Evolutionary conservation across 2,113 vertebrate species (phyloP).

Genomic region (Aegotheles bennettii): DNA sequence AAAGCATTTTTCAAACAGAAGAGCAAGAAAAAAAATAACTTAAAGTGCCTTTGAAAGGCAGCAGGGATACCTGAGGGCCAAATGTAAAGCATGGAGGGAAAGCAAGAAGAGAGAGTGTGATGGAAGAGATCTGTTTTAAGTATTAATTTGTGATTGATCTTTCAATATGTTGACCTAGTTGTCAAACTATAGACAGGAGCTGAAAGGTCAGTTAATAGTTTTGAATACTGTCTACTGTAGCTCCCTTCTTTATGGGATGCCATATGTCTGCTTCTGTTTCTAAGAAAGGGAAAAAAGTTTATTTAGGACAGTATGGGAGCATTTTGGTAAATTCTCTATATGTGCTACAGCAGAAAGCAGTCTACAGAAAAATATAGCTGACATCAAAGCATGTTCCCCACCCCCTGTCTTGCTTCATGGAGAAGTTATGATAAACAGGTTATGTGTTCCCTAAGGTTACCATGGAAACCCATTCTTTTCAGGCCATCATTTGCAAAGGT

Average conservation of each 20-base stretch:
- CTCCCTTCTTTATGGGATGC: not conserved
- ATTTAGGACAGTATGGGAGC: not conserved
- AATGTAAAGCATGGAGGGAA: not conserved
- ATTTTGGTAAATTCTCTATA: constrained; percentile 52
- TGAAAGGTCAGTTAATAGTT: not conserved
- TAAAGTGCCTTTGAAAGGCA: constrained; percentile 12
- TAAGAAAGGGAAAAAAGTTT: constrained; percentile 27
- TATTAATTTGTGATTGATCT: constrained; percentile 23
- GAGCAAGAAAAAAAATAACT: not conserved
- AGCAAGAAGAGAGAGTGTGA: not conserved
- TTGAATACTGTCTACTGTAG: not conserved
- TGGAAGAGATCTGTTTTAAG: not conserved
- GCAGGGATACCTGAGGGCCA: not conserved
- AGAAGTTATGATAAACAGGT: constrained; percentile 79
- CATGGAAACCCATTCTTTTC: constrained; percentile 81
- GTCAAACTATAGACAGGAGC: not conserved
- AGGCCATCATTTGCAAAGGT: constrained; percentile 79
- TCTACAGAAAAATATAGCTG: constrained; percentile 57
- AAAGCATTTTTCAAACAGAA: constrained; percentile 19
- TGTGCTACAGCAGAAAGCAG: constrained; percentile 38
- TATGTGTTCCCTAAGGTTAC: constrained; percentile 76
- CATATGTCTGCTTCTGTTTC: not conserved
- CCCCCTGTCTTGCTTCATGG: constrained; percentile 63
- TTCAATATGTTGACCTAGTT: constrained; percentile 7
- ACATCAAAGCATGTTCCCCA: constrained; percentile 70